Percentiles rank a stretch among this genome's conserved stretches.
Conservation (phyloP, 2,797 vertebrate species). For the Betta splendens region DNA sequence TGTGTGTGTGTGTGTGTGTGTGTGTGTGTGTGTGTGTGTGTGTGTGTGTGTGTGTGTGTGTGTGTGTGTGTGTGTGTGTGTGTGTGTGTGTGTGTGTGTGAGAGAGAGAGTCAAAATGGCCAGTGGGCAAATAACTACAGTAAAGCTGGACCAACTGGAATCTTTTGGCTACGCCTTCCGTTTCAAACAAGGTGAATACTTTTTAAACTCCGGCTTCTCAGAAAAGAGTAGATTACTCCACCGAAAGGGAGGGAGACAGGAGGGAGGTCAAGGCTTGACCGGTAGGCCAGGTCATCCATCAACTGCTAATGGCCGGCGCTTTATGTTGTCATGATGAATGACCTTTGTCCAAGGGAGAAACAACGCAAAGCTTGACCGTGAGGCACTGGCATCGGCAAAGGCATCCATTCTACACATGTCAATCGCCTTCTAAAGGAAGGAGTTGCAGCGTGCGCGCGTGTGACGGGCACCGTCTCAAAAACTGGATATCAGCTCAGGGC, state of each 20-base stretch:
- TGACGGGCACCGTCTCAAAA: constrained; percentile 49
- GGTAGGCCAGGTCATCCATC: constrained; percentile 76
- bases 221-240: constrained; percentile 60
- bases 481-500: constrained; percentile 54
- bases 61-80: constrained; percentile 75
- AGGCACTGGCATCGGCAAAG: constrained; percentile 72
- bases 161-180: constrained; percentile 38
- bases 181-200: constrained; percentile 13
- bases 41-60: constrained; percentile 76
- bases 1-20: constrained; percentile 14
- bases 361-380: constrained; percentile 52
- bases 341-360: constrained; percentile 69
- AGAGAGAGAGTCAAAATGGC: constrained; percentile 53
- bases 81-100: constrained; percentile 14
- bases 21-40: constrained; percentile 41
- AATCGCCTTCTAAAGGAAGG: constrained; percentile 65
- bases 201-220: constrained; percentile 54
- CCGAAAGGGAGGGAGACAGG: constrained; percentile 24
- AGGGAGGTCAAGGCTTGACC: constrained; percentile 75
- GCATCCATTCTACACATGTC: constrained; percentile 77
- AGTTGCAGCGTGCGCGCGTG: constrained; percentile 9
- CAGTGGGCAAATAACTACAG: constrained; percentile 81
- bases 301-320: constrained; percentile 74
- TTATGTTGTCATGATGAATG: constrained; percentile 77
- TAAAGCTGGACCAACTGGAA: constrained; percentile 75